phyloP scores from a whole-genome alignment of 1,140 invertebrate species.

The Diachasmimorpha longicaudata region DNA sequence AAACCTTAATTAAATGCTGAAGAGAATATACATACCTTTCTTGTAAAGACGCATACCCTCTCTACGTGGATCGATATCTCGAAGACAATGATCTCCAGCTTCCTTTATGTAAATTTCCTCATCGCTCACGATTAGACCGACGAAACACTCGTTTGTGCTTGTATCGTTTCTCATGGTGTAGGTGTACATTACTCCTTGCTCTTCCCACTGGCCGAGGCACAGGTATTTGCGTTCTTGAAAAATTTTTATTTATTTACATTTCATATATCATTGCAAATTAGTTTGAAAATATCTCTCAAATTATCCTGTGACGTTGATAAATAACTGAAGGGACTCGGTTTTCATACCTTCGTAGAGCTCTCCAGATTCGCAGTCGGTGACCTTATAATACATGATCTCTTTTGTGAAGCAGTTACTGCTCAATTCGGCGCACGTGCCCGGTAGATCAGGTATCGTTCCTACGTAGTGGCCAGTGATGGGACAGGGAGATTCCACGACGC shows the following conservation, averaged over 20 bases:
- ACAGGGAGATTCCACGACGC: constrained; percentile 66
- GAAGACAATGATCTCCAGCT: constrained; percentile 73
- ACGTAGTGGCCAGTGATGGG: constrained; percentile 75
- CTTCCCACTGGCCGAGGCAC: constrained; percentile 76
- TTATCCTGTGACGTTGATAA: too few species aligned
- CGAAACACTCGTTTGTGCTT: constrained; percentile 74
- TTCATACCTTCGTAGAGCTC: constrained; percentile 71
- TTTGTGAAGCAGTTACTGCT: constrained; percentile 74
- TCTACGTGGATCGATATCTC: constrained; percentile 68
- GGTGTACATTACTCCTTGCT: constrained; percentile 72
- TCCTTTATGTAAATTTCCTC: constrained; percentile 74
- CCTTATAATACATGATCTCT: constrained; percentile 77
- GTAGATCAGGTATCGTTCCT: constrained; percentile 71
- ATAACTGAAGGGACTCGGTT: too few species aligned
- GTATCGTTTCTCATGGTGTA: constrained; percentile 73
- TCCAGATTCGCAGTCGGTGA: constrained; percentile 68
- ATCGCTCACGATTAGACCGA: constrained; percentile 70
- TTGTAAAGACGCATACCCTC: constrained; percentile 73
- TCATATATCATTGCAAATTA: not conserved
- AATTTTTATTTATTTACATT: not conserved
- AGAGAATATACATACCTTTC: constrained; percentile 54
- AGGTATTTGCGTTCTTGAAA: constrained; percentile 71
- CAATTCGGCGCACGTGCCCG: constrained; percentile 73
- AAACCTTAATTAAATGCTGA: not conserved
- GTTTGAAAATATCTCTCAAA: not conserved